Conservation (phyloP, 2,888 invertebrate species). For the Rhodophaea formosa region DNA sequence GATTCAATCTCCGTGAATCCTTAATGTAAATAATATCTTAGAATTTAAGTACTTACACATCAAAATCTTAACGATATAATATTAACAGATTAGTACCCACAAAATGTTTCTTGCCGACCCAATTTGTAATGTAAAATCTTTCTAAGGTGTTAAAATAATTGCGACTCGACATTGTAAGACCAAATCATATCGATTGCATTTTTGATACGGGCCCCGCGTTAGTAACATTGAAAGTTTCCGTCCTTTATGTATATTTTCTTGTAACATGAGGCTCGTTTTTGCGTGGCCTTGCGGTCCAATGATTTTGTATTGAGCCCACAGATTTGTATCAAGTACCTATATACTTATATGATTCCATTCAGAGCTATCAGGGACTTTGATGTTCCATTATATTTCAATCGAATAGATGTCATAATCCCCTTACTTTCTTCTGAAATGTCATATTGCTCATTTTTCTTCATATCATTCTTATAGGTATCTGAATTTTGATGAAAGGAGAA, state of each 20-base stretch:
- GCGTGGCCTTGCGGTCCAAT: background rate
- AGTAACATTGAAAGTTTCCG: too few species aligned
- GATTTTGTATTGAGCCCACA: background rate
- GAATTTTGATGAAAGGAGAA: background rate
- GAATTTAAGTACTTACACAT: too few species aligned
- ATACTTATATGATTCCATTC: background rate
- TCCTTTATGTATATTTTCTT: background rate
- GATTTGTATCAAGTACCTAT: background rate
- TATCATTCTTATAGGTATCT: background rate
- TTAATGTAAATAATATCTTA: too few species aligned
- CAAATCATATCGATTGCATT: too few species aligned
- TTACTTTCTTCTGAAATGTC: background rate
- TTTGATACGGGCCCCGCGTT: too few species aligned
- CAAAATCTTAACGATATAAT: too few species aligned
- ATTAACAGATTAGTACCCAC: too few species aligned
- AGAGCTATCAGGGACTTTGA: slow-evolving; percentile 2
- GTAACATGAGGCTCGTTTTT: background rate
- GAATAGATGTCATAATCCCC: background rate
- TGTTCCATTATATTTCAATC: slow-evolving; percentile 3
- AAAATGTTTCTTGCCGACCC: too few species aligned
- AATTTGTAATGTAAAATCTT: too few species aligned
- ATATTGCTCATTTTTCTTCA: background rate
- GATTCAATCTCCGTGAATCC: too few species aligned
- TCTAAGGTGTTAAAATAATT: too few species aligned
- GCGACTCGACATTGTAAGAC: too few species aligned